A percentile compares a stretch with the other conserved stretches of the same genome.
These are phyloP conservation scores for Aphaenogaster ashmeadi DNA, from an alignment of 1,140 invertebrate genomes.

Conservation along the genomic window DNA sequence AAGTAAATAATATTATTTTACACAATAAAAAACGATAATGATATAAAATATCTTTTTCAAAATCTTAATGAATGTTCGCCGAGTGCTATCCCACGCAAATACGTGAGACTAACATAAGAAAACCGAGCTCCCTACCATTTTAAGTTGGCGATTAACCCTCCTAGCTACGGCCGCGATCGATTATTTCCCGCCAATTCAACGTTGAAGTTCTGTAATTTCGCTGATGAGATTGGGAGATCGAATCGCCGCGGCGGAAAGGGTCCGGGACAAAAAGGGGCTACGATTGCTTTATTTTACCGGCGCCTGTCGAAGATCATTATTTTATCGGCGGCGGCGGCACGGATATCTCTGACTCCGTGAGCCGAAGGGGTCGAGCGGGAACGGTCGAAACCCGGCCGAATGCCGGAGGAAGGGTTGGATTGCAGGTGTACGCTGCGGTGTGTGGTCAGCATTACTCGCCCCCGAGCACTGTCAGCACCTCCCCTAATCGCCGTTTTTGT, in stretches of 20 bases:
- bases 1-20: neutral
- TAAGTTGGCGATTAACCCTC: conserved; percentile 28
- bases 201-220: conserved; percentile 26
- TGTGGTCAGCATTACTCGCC: conserved; percentile 77
- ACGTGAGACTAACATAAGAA: neutral
- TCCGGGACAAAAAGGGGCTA: conserved; percentile 43
- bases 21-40: neutral
- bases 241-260: neutral
- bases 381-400: conserved; percentile 30
- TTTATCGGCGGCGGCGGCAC: conserved; percentile 69
- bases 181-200: conserved; percentile 31
- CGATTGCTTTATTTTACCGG: conserved; percentile 72
- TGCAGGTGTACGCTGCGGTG: conserved; percentile 75
- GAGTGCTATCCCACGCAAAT: neutral
- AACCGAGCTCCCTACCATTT: conserved; percentile 18
- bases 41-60: neutral
- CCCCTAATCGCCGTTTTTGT: conserved; percentile 80
- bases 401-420: conserved; percentile 45
- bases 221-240: conserved; percentile 44
- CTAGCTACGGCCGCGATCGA: conserved; percentile 4
- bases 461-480: conserved; percentile 78
- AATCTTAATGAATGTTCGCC: neutral
- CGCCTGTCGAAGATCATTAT: conserved; percentile 72
- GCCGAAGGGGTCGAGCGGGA: neutral
- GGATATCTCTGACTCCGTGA: conserved; percentile 58